phyloP scores from a whole-genome alignment of 2,888 invertebrate species.

The Aquatica leii region DNA sequence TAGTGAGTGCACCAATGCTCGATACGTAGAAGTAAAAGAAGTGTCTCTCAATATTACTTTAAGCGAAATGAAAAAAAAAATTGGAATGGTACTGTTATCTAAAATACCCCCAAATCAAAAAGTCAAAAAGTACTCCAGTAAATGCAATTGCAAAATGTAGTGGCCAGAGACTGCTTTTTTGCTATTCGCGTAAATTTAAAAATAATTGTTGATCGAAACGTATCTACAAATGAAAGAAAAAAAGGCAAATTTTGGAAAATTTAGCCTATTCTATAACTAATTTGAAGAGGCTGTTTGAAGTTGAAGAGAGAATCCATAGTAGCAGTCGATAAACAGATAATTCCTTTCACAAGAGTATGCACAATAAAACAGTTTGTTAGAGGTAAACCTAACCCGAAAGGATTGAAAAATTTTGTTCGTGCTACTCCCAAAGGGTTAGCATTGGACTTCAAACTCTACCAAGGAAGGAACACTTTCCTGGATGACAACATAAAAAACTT shows the following conservation, averaged over 20 bases:
- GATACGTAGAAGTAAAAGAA: conserved; percentile 5
- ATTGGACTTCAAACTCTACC: not conserved
- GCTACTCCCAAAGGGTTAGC: not conserved
- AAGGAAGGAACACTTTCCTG: not conserved
- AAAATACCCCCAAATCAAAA: conserved; percentile 31
- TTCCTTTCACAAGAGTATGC: conserved; percentile 24
- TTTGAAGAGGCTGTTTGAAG: conserved; percentile 9
- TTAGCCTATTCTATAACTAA: conserved; percentile 8
- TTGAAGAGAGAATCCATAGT: conserved; percentile 19
- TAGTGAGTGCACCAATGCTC: conserved; percentile 14
- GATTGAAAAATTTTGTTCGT: not conserved
- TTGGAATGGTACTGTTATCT: conserved; percentile 32
- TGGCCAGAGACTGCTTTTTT: conserved; percentile 16
- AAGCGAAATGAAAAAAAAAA: conserved; percentile 29
- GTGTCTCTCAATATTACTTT: conserved; percentile 7
- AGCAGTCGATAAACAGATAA: conserved; percentile 32
- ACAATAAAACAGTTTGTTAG: conserved; percentile 34
- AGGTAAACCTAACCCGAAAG: conserved; percentile 13
- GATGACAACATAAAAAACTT: not conserved
- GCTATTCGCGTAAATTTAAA: conserved; percentile 32
- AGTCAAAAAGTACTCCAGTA: conserved; percentile 31
- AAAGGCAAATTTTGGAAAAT: not conserved
- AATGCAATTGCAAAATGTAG: conserved; percentile 17
- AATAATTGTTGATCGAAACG: conserved; percentile 29
- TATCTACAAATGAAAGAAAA: too few relatives aligned